These are phyloP conservation scores for Anseranas semipalmata DNA, from an alignment of 2,113 vertebrate species.

Conservation along the genomic window DNA sequence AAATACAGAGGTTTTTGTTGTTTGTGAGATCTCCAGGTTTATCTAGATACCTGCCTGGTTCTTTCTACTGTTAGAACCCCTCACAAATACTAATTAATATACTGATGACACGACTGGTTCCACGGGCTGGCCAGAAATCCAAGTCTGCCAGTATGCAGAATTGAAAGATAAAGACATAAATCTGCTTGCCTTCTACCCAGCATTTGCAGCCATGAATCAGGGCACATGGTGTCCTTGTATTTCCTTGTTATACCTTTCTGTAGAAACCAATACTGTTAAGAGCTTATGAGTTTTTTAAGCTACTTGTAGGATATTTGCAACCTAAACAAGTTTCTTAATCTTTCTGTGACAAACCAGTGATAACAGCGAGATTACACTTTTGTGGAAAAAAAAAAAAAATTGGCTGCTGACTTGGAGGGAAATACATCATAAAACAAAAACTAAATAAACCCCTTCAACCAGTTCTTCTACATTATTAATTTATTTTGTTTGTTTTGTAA, in stretches of 20 bases:
- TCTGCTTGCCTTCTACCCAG: background rate
- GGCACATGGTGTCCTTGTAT: background rate
- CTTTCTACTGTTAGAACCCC: background rate
- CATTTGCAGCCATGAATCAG: background rate
- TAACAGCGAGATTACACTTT: background rate
- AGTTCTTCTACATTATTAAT: background rate
- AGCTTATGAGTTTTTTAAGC: background rate
- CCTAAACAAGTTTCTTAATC: background rate
- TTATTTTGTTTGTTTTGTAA: conserved; percentile 29
- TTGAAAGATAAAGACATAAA: background rate
- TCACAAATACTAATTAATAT: background rate
- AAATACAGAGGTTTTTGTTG: background rate
- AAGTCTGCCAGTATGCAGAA: background rate
- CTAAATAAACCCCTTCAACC: background rate
- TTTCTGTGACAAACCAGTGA: background rate
- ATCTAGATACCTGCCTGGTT: background rate
- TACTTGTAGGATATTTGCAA: background rate
- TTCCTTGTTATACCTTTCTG: background rate
- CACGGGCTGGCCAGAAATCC: background rate
- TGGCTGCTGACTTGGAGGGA: background rate
- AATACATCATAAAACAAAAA: background rate
- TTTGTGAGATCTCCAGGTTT: background rate
- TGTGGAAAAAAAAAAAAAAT: background rate
- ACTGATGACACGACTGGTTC: background rate
- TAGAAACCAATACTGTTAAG: background rate